Evolutionary conservation across 2,113 vertebrate species (phyloP).

Genomic region (Pogona vitticeps): DNA sequence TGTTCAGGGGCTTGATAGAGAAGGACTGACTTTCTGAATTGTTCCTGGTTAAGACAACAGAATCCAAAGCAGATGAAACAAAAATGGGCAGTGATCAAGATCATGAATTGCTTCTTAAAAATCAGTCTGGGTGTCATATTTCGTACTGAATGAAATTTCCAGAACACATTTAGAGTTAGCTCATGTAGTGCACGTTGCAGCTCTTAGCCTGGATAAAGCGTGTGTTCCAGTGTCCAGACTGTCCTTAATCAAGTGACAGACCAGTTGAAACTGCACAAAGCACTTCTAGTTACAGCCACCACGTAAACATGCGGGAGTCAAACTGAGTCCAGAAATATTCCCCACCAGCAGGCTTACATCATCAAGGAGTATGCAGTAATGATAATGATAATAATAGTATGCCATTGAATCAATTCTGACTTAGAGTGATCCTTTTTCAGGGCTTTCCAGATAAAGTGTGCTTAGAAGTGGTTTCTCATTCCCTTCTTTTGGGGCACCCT

Average conservation of each 20-base stretch:
- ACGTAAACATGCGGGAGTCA: neutral
- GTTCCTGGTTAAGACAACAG: neutral
- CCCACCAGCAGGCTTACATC: neutral
- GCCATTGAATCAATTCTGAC: too few species aligned
- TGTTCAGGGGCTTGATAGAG: too few species aligned
- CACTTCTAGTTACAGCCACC: neutral
- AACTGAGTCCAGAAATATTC: neutral
- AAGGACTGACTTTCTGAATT: neutral
- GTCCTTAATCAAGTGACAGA: neutral
- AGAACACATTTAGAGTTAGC: too few species aligned
- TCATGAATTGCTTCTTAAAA: neutral
- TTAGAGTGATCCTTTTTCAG: too few species aligned
- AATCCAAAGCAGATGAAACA: neutral
- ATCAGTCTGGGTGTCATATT: neutral
- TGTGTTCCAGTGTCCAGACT: neutral
- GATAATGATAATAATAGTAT: neutral
- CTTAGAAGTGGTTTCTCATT: too few species aligned
- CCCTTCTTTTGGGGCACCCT: too few species aligned
- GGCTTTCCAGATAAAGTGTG: too few species aligned
- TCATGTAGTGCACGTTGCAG: too few species aligned
- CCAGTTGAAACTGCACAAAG: neutral
- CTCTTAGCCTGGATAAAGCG: neutral
- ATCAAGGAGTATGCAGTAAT: neutral
- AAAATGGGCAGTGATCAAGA: neutral
- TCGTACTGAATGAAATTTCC: neutral